phyloP scores from a whole-genome alignment of 64 coral and sea anemone species.

The Montipora capricornis region DNA sequence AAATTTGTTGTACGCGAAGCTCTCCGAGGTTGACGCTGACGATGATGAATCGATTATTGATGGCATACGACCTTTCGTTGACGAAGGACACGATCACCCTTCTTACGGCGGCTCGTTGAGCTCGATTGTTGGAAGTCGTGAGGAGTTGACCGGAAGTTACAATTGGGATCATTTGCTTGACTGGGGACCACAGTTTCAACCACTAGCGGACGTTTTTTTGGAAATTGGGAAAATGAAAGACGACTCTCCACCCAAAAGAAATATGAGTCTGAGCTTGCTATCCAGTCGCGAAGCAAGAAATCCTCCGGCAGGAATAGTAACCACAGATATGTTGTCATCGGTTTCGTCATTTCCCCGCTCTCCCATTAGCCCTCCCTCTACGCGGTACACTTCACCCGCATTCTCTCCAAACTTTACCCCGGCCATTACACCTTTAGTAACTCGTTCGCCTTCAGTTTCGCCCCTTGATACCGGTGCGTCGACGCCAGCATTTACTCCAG shows the following conservation, averaged over 20 bases:
- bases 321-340: constrained; percentile 94
- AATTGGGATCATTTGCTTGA: constrained; percentile 96
- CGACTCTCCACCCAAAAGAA: constrained; percentile 68
- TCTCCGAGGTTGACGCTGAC: constrained; percentile 95
- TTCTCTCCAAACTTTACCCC: constrained; percentile 99
- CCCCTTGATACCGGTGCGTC: constrained; percentile 80
- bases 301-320: constrained; percentile 56
- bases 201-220: constrained; percentile 92
- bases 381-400: constrained; percentile 88
- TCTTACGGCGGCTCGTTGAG: constrained; percentile 94
- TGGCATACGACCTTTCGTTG: constrained; percentile 71
- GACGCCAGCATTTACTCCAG: constrained; percentile 67
- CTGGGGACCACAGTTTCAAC: constrained; percentile 98
- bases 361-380: constrained; percentile 87
- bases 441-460: constrained; percentile 91
- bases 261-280: constrained; percentile 38
- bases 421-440: constrained; percentile 96
- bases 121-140: constrained; percentile 96
- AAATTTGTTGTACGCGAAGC: constrained; percentile 93
- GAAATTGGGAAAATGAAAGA: constrained; percentile 99
- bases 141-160: constrained; percentile 95
- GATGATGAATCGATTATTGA: constrained; percentile 96
- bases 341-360: constrained; percentile 89
- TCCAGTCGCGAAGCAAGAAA: constrained; percentile 56
- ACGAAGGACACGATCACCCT: constrained; percentile 81